These are phyloP conservation scores for Stylophora pistillata DNA, from an alignment of 64 coral and sea anemone genomes.

Conservation along the genomic window DNA sequence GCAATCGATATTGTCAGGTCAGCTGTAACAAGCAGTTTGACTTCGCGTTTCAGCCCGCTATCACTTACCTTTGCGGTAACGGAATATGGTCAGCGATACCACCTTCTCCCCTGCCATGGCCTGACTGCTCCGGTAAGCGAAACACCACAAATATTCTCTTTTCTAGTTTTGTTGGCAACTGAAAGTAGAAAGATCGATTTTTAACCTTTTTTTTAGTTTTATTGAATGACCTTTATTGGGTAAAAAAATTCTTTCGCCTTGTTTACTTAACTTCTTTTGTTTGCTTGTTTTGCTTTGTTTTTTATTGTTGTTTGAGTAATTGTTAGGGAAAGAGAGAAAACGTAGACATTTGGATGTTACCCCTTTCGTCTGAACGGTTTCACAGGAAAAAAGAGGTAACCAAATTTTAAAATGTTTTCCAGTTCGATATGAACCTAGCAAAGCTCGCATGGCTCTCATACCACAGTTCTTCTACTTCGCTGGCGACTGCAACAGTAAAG, in stretches of 20 bases:
- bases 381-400: not conserved
- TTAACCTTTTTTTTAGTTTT: no score
- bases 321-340: no score
- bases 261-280: no score
- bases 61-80: constrained; percentile 66
- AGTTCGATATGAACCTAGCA: constrained; percentile 76
- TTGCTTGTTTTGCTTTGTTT: no score
- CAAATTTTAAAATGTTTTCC: not conserved
- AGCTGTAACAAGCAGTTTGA: constrained; percentile 80
- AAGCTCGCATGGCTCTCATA: constrained; percentile 27
- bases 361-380: no score
- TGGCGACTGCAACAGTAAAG: constrained; percentile 72
- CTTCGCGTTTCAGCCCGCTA: constrained; percentile 73
- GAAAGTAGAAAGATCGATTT: no score
- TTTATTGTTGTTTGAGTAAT: no score
- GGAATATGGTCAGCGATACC: constrained; percentile 61
- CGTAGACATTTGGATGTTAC: no score
- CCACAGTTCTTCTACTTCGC: constrained; percentile 74
- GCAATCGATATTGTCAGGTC: constrained; percentile 74
- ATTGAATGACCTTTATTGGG: no score
- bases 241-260: no score
- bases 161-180: no score
- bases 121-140: constrained; percentile 75
- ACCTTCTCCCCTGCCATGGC: constrained; percentile 69
- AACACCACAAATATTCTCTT: not conserved